Evolutionary conservation across 2,113 vertebrate genomes (phyloP).

Genomic region (Hypomesus transpacificus): DNA sequence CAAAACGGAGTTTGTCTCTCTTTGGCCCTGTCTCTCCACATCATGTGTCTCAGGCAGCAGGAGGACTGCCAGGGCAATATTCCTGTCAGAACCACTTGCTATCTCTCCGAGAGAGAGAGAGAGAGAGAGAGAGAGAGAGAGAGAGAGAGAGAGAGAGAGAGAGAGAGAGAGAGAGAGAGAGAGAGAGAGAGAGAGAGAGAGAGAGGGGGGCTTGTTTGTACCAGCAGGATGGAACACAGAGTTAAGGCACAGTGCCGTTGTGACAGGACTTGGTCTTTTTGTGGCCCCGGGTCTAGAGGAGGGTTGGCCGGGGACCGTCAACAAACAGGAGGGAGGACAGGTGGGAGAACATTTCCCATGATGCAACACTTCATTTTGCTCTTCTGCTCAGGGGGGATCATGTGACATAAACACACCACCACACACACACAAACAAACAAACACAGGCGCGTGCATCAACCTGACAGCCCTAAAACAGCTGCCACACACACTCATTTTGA

Average conservation of each 20-base stretch:
- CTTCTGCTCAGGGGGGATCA: not conserved
- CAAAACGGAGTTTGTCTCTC: slow-evolving; percentile 30
- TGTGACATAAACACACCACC: not conserved
- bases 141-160: not conserved
- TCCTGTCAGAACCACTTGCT: slow-evolving; percentile 52
- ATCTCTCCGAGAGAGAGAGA: slow-evolving; percentile 3
- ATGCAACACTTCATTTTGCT: not conserved
- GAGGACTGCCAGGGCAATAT: slow-evolving; percentile 29
- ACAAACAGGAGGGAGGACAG: not conserved
- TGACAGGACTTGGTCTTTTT: not conserved
- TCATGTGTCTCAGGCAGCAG: slow-evolving; percentile 27
- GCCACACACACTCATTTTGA: slow-evolving; percentile 29
- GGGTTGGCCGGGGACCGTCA: not conserved
- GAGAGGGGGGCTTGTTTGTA: not conserved
- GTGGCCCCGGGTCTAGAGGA: not conserved
- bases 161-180: not conserved
- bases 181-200: not conserved
- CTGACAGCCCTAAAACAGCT: slow-evolving; percentile 26
- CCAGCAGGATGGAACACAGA: not conserved
- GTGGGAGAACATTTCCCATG: not conserved
- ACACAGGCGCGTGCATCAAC: slow-evolving; percentile 20
- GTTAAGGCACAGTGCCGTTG: not conserved
- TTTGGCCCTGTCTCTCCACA: slow-evolving; percentile 44
- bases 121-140: not conserved
- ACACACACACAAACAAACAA: not conserved